Evolutionary conservation across 2,797 vertebrate genomes (phyloP), one percentile per base, ranked within the genome.

Genomic region (Rallus crepitans): DNA sequence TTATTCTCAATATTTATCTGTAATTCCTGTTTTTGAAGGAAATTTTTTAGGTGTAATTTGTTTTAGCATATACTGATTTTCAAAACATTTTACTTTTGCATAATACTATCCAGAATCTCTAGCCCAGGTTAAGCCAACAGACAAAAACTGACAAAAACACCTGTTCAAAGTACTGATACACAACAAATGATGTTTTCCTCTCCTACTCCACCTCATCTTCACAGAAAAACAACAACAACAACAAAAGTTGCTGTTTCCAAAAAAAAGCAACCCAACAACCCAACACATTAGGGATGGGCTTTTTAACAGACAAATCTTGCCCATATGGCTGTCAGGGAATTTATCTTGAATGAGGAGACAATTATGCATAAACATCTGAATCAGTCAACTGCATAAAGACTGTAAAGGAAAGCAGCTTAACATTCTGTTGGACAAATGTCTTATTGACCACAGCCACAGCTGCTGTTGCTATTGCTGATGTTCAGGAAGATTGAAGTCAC

Each of bases 381-480:
- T 88, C 87, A 76, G 70, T 89, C 86, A 96, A 89, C 78, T 82
- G 69, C 79, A 60, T 91, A 95, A 93, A 64, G 78, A 94, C 85
- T 78, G 60, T 50, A 89, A 89, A 81, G 81, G 57, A 94, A 92
- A 94, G 27, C 48, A 93, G 72, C 42, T 96, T 89, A 92, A 94
- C 93, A 81, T 79, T 92, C 81, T 93, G 45, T 90, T 91, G 91
- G 83, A 87, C 59, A 94, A 94, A 82, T 88, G 50, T 86, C 90
- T 95, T 90, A 78, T 59, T 97, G 94, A 93, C 89, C 93, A 42
- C 57, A 42, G 37, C 15, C 72, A 25, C 89, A 92, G 71, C 70
- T 96, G 89, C 31, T 89, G 7, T 31, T 84, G 28, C 59, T 47
- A 53, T 90, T 77, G 64, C n/a, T 69, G 42, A 9, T 73, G 35